These are phyloP conservation scores for Caenorhabditis sp. DNA, from an alignment of 2,888 invertebrate species.

Conservation along the genomic window DNA sequence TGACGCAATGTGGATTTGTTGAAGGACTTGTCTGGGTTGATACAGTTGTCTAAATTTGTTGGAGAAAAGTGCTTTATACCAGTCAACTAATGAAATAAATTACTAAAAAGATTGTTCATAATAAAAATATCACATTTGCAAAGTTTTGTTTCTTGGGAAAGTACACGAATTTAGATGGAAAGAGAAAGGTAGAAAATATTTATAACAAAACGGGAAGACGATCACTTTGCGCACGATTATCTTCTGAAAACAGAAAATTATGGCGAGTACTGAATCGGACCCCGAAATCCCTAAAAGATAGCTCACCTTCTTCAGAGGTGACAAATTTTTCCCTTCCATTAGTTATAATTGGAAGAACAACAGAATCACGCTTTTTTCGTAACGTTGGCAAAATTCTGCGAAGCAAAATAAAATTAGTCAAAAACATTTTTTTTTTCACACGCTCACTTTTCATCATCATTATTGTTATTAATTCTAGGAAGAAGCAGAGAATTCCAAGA, in stretches of 20 bases:
- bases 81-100: neutral
- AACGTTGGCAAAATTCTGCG: neutral
- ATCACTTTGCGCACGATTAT: neutral
- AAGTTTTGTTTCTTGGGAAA: neutral
- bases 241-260: neutral
- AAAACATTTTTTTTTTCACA: neutral
- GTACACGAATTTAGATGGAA: neutral
- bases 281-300: neutral
- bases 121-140: neutral
- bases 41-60: slow-evolving; percentile 18
- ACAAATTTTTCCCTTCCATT: slow-evolving; percentile 12
- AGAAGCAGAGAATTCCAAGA: slow-evolving; percentile 68
- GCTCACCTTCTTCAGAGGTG: neutral
- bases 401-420: no score
- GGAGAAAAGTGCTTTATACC: neutral
- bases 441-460: neutral
- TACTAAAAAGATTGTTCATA: slow-evolving; percentile 4
- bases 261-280: neutral
- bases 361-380: slow-evolving; percentile 9
- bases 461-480: slow-evolving; percentile 43
- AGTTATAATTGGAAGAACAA: slow-evolving; percentile 25
- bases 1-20: slow-evolving; percentile 31
- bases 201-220: neutral
- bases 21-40: slow-evolving; percentile 32
- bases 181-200: neutral